Evolutionary conservation across 2,888 invertebrate species (phyloP).

Genomic region (Leucophenga maculata): DNA sequence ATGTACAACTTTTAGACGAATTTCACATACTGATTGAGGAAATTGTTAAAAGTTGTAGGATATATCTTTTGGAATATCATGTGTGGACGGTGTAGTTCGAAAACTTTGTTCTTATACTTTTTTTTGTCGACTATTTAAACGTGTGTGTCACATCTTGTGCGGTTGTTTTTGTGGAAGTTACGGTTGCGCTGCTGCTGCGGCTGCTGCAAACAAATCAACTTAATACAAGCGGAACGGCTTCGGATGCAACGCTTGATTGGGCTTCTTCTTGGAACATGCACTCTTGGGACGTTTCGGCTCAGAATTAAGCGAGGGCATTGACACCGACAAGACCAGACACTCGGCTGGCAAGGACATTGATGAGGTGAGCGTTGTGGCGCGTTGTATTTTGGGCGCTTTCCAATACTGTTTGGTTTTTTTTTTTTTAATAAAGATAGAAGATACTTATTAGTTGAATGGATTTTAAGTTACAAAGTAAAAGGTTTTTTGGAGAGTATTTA

Average conservation of each 20-base stretch:
- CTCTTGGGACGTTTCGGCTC: constrained; percentile 69
- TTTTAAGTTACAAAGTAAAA: constrained; percentile 16
- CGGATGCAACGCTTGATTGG: constrained; percentile 68
- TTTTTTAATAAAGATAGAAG: constrained; percentile 15
- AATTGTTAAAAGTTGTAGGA: constrained; percentile 21
- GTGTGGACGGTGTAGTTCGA: not conserved
- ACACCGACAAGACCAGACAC: constrained; percentile 72
- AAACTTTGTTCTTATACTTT: constrained; percentile 11
- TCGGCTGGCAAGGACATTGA: constrained; percentile 73
- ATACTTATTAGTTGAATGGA: not conserved
- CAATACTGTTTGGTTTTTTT: constrained; percentile 58
- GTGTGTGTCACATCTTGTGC: constrained; percentile 42
- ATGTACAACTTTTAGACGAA: constrained; percentile 17
- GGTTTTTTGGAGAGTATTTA: constrained; percentile 6
- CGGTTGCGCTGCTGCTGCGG: constrained; percentile 30
- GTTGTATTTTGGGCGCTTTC: constrained; percentile 70
- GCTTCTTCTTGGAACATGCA: constrained; percentile 68
- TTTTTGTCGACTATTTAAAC: not conserved
- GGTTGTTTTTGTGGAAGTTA: constrained; percentile 33
- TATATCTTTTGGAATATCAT: not conserved
- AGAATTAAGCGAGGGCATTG: constrained; percentile 71
- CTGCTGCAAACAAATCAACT: constrained; percentile 26
- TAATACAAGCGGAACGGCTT: constrained; percentile 71
- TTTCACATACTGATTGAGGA: constrained; percentile 5
- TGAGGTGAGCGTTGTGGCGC: constrained; percentile 71